These are phyloP conservation scores for Heterocephalus glaber DNA, from an alignment of 2,113 vertebrate species.

Conservation along the genomic window DNA sequence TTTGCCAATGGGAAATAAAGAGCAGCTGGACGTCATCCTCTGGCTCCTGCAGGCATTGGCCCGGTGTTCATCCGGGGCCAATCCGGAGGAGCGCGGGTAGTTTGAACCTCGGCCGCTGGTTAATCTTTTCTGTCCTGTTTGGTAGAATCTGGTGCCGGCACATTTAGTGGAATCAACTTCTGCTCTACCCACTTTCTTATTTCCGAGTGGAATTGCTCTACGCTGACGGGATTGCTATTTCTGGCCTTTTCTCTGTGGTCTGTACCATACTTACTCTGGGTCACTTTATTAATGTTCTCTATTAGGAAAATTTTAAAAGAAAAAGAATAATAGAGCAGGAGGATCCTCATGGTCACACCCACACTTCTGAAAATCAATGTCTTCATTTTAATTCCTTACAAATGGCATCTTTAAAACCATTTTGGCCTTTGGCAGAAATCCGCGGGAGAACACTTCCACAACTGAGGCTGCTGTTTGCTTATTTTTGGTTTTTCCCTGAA, in stretches of 20 bases:
- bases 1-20: not conserved
- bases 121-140: too few species aligned
- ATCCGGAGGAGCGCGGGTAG: not conserved
- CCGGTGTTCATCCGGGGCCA: not conserved
- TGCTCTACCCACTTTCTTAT: not conserved
- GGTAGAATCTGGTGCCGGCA: rapidly evolving
- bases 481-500: not conserved
- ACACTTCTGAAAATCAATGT: not conserved
- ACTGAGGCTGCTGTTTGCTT: not conserved
- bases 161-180: too few species aligned
- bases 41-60: too few species aligned
- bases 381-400: not conserved
- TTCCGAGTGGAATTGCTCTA: not conserved
- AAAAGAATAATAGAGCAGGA: not conserved
- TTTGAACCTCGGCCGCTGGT: not conserved
- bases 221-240: rapidly evolving
- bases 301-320: not conserved
- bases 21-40: not conserved
- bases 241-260: not conserved
- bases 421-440: not conserved
- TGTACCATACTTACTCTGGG: not conserved
- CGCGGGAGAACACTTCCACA: rapidly evolving
- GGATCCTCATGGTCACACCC: rapidly evolving
- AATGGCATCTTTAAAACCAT: not conserved
- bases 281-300: not conserved